phyloP scores from a whole-genome alignment of 1,140 invertebrate genomes.

The Oncopeltus fasciatus region DNA sequence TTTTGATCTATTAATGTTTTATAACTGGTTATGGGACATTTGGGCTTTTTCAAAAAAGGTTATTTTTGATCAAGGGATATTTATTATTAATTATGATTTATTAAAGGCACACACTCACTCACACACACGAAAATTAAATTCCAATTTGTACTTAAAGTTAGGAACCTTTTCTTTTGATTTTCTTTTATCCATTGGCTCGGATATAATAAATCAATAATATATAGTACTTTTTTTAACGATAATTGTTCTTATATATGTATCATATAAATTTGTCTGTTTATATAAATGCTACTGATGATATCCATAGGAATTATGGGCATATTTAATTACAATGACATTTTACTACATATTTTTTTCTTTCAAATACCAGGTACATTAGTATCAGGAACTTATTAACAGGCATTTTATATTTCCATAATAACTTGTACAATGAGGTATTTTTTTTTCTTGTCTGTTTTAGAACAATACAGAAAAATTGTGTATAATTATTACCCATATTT shows the following conservation, averaged over 20 bases:
- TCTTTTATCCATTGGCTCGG: slow-evolving; percentile 23
- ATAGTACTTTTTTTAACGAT: slow-evolving; percentile 18
- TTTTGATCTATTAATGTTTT: too few relatives aligned
- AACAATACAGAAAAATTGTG: neutral
- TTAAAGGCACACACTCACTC: slow-evolving; percentile 23
- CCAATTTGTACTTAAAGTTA: slow-evolving; percentile 25
- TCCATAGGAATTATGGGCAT: slow-evolving; percentile 13
- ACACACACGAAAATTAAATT: slow-evolving; percentile 24
- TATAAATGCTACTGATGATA: slow-evolving; percentile 19
- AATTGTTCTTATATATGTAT: slow-evolving; percentile 15
- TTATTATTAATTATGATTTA: slow-evolving; percentile 24
- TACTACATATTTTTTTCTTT: slow-evolving; percentile 14
- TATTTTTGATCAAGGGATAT: slow-evolving; percentile 9
- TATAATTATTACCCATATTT: slow-evolving; percentile 11
- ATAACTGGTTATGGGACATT: too few relatives aligned
- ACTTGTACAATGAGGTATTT: neutral
- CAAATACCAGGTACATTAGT: slow-evolving; percentile 18
- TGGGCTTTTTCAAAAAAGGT: too few relatives aligned
- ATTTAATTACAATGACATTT: slow-evolving; percentile 9
- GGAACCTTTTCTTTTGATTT: slow-evolving; percentile 24
- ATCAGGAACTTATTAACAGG: slow-evolving; percentile 18
- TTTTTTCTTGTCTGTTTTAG: neutral
- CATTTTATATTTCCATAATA: slow-evolving; percentile 6
- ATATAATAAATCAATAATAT: slow-evolving; percentile 22
- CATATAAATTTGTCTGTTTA: slow-evolving; percentile 11